Percentiles rank a stretch among this genome's conserved stretches.
phyloP scores from a whole-genome alignment of 2,797 vertebrate genomes.

The Fistularia tabacaria region DNA sequence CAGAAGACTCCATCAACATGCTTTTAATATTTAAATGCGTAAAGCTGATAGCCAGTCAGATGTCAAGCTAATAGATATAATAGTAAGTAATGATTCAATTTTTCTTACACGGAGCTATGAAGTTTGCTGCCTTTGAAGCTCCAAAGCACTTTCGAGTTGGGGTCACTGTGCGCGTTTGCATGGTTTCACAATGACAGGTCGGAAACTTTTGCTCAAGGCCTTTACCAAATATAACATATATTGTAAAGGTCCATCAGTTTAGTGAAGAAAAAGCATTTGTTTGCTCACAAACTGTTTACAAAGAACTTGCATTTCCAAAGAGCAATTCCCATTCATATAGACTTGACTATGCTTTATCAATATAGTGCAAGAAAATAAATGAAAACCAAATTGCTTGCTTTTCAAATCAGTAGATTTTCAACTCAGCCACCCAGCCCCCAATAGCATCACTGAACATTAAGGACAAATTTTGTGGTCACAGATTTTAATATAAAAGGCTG shows the following conservation, averaged over 20 bases:
- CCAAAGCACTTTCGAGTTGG: constrained; percentile 15
- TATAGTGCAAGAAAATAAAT: constrained; percentile 18
- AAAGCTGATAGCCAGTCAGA: constrained; percentile 43
- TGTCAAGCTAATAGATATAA: constrained; percentile 31
- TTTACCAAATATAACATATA: constrained; percentile 13
- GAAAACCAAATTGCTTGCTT: constrained; percentile 19
- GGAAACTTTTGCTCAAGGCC: constrained; percentile 17
- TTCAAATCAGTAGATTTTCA: constrained; percentile 18
- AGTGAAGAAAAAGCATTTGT: constrained; percentile 9
- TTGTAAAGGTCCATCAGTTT: constrained; percentile 5
- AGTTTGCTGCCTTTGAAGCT: constrained; percentile 36
- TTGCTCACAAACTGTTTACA: constrained; percentile 28
- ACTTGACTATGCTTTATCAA: constrained; percentile 23
- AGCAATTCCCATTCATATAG: constrained; percentile 39
- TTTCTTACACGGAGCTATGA: constrained; percentile 43
- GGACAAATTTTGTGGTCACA: constrained; percentile 14
- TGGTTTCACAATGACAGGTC: neutral
- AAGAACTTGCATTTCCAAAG: constrained; percentile 30
- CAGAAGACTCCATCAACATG: constrained; percentile 38
- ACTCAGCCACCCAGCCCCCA: constrained; percentile 15
- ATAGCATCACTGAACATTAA: constrained; percentile 4
- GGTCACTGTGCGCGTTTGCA: constrained; percentile 1
- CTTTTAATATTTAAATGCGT: constrained; percentile 47
- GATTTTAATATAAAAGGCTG: constrained; percentile 23
- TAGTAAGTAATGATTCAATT: too few relatives aligned